A percentile compares a stretch with the other conserved stretches of the same genome.
phyloP scores from a whole-genome alignment of 2,888 invertebrate species.

The Lysandra bellargus region DNA sequence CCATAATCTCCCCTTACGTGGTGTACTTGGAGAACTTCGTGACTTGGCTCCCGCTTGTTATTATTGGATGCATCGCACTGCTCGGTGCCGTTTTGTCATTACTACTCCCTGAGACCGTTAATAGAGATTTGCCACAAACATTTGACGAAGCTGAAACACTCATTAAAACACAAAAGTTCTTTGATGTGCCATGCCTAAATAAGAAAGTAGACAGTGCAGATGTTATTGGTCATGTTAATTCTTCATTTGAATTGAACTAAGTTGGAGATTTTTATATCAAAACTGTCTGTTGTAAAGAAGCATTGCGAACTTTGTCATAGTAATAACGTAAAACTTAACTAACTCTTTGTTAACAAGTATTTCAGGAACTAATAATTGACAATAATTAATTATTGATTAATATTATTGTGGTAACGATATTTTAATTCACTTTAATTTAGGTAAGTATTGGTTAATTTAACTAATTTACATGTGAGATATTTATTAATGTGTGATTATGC shows the following conservation, averaged over 20 bases:
- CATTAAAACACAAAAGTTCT: slow-evolving; percentile 50
- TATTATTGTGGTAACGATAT: neutral
- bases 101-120: slow-evolving; percentile 62
- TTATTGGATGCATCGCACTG: slow-evolving; percentile 50
- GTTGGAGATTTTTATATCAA: neutral
- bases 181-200: slow-evolving; percentile 55
- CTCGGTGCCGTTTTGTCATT: slow-evolving; percentile 50
- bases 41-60: slow-evolving; percentile 57
- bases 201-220: slow-evolving; percentile 36
- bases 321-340: neutral
- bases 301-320: neutral
- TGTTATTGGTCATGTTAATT: slow-evolving; percentile 39
- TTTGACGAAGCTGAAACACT: slow-evolving; percentile 63
- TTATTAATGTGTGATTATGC: neutral
- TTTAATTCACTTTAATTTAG: neutral
- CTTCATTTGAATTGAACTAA: slow-evolving; percentile 42
- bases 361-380: neutral
- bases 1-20: slow-evolving; percentile 62
- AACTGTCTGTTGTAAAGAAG: neutral
- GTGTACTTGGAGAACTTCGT: slow-evolving; percentile 55
- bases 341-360: neutral
- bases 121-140: slow-evolving; percentile 62
- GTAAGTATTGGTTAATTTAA: neutral
- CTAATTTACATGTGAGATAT: neutral
- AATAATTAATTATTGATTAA: neutral